These are phyloP conservation scores for Cyprinodon tularosa DNA, from an alignment of 2,113 vertebrate genomes.

Conservation along the genomic window DNA sequence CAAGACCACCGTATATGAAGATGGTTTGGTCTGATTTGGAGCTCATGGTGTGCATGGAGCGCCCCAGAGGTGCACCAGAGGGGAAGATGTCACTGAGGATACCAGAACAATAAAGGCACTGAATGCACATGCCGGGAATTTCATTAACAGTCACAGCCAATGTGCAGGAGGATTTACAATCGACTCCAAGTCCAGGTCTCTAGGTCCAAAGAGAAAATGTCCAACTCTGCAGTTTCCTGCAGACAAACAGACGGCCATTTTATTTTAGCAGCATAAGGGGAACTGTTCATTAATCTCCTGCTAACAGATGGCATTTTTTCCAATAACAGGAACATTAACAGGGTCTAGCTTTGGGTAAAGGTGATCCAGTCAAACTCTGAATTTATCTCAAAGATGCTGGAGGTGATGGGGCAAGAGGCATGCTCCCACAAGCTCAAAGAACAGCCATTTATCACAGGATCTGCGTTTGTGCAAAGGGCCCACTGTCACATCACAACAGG, in stretches of 20 bases:
- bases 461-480: not conserved
- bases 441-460: constrained; percentile 19
- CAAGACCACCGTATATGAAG: constrained; percentile 91
- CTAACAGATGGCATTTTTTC: not conserved
- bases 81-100: constrained; percentile 75
- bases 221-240: constrained; percentile 88
- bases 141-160: not conserved
- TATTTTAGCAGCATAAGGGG: no score
- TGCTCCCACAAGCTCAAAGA: not conserved
- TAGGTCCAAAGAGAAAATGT: constrained; percentile 92
- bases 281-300: not conserved
- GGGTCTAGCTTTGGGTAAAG: not conserved
- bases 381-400: not conserved
- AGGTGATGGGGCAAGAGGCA: not conserved
- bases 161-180: constrained; percentile 76
- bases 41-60: constrained; percentile 93
- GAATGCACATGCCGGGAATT: not conserved
- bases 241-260: not conserved
- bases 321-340: not conserved
- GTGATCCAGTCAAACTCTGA: not conserved
- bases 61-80: constrained; percentile 81
- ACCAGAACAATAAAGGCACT: not conserved
- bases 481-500: constrained; percentile 21
- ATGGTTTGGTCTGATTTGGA: constrained; percentile 85
- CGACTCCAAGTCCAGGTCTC: constrained; percentile 92